These are phyloP conservation scores for Chymomyza procnemis DNA, from an alignment of 2,888 invertebrate genomes.

Conservation along the genomic window DNA sequence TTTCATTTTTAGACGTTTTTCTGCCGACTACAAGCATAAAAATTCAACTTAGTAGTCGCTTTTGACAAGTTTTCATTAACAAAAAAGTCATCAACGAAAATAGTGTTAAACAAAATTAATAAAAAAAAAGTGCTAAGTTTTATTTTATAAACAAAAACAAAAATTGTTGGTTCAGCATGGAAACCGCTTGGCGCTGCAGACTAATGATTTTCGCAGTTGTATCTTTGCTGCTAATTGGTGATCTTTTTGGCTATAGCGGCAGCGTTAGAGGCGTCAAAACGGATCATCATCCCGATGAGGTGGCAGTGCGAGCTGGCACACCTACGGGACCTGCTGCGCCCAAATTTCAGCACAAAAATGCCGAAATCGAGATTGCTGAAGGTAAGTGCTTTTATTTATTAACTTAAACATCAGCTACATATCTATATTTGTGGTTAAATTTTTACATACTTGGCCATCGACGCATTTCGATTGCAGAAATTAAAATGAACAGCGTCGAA, in stretches of 20 bases:
- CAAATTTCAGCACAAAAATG: conserved; percentile 76
- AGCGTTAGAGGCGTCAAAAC: conserved; percentile 76
- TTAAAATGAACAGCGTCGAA: background rate
- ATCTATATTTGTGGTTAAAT: conserved; percentile 8
- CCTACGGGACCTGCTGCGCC: conserved; percentile 67
- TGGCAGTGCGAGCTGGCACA: conserved; percentile 41
- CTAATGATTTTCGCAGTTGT: conserved; percentile 76
- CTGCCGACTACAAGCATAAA: background rate
- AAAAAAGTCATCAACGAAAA: conserved; percentile 40
- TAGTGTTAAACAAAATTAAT: conserved; percentile 9
- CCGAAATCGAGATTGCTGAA: conserved; percentile 78
- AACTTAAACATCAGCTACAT: conserved; percentile 6
- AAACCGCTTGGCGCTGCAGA: conserved; percentile 78
- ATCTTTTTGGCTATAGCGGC: conserved; percentile 77
- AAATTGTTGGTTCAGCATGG: conserved; percentile 65
- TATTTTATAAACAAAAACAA: conserved; percentile 5
- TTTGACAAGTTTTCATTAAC: conserved; percentile 43
- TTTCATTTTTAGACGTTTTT: conserved; percentile 54
- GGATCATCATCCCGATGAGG: conserved; percentile 72
- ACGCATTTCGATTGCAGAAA: conserved; percentile 2
- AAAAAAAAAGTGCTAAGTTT: conserved; percentile 25
- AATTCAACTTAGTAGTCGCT: background rate
- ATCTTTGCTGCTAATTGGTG: conserved; percentile 77
- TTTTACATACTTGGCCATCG: conserved; percentile 36
- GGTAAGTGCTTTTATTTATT: conserved; percentile 65